Conservation (phyloP, 2,888 invertebrate genomes). For the Platycnemis pennipes region DNA sequence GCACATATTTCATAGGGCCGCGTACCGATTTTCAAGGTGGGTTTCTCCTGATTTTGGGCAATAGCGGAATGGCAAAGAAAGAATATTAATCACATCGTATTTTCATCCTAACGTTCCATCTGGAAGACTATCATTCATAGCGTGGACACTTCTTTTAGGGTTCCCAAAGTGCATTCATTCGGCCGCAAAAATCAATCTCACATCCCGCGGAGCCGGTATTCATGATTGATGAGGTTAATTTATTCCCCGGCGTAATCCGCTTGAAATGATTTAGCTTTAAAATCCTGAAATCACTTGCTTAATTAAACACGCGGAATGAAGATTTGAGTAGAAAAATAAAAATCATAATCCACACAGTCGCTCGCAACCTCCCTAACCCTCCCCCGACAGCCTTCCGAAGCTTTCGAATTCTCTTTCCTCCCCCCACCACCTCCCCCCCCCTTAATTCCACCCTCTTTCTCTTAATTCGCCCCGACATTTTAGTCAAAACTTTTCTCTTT, state of each 20-base stretch:
- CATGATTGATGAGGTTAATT: constrained; percentile 33
- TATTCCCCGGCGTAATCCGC: not conserved
- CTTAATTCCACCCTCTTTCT: not conserved
- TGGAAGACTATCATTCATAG: not conserved
- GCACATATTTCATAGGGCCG: too few species aligned
- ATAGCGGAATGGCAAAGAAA: too few species aligned
- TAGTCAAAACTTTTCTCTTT: constrained; percentile 24
- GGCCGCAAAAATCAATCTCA: not conserved
- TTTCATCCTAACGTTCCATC: too few species aligned
- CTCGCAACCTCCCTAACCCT: not conserved
- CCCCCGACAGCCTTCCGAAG: not conserved
- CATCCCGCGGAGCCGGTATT: not conserved
- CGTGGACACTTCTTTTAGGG: not conserved
- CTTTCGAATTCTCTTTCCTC: not conserved
- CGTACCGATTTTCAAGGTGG: too few species aligned
- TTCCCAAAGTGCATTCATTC: not conserved
- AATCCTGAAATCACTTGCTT: constrained; percentile 7
- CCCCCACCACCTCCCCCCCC: not conserved
- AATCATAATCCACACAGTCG: not conserved
- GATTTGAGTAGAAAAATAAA: not conserved
- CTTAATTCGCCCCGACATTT: not conserved
- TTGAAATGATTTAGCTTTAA: not conserved
- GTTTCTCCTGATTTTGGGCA: too few species aligned
- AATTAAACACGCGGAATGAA: constrained; percentile 19
- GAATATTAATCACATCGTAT: too few species aligned